Base-by-base conservation (phyloP, 2,113 vertebrate genomes). In the Phalacrocorax pelagicus region DNA sequence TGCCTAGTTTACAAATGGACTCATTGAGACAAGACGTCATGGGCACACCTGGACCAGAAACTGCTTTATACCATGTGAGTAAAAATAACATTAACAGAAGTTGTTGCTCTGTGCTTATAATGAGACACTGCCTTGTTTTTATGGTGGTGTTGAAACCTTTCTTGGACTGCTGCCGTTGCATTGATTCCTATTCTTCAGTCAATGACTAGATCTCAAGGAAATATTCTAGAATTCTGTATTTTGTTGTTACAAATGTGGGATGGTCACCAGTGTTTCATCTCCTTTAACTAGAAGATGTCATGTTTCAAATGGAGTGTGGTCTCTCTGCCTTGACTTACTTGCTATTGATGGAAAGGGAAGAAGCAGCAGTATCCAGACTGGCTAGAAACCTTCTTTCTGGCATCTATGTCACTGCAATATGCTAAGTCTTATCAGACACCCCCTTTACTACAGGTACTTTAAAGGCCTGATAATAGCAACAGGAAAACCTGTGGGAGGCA, bases 1-100 rank as follows among this genome's bases (percentile, higher is more conserved):
- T 99, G 80, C 98, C 99, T 62, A 98, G 98, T 97, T 98, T 99
- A 85, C 99, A 99, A 97, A 99, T 99, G 98, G 99, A 99, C 59
- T 99, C 99, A n/a, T 34, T 99, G 89, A 98, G 98, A 65, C 99
- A 99, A 96, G 99, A 99, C 55, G 98, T 99, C 73, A 97, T 99
- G 98, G 99, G 99, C 95, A 99, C 99, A 10, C 99, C 99, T 69
- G 99, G 98, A 71, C 98, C 98, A 82, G 99, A 99, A 88, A 97
- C 99, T 86, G 98, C 99, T 54, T 96, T 99, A 34, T 99, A 99
- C 94, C 99, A 99, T 4, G 99, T 99, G 92, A 98, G 98, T 98
- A 96, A 92, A 93, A 85, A 23, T 40, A 58, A 22, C 21, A 61
- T 44, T 79, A n/a, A 22, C 24, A 52, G 8, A 80, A 83, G 8